Evolutionary conservation across 53 echinoderm and acorn worm species (phyloP), one percentile per base, ranked within the genome.

Genomic region (Astropecten irregularis): DNA sequence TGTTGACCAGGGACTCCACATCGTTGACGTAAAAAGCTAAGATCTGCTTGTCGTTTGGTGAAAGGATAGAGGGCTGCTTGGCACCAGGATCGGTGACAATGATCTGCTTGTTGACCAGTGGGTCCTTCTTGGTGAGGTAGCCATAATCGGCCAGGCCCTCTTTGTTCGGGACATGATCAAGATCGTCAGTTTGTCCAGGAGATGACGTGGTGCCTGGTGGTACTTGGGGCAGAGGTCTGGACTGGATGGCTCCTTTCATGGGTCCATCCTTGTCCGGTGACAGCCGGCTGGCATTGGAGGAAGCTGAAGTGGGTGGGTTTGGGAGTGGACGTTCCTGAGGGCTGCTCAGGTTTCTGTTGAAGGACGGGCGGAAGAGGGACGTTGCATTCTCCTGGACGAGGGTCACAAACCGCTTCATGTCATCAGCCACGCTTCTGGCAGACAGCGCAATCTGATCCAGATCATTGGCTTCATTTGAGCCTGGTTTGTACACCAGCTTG

Each of bases 241-340:
- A 84, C 82, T 93, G 95, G 37, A 94, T 81, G 46, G 64, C 73
- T 15, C 54, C 61, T 27, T 71, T 88, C 0, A 86, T 79, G 14
- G 85, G 49, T 16, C 49, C 66, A 61, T 95, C 95, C 49, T 93
- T 95, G 28, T 93, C 95, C 3, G 95, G 88, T 4, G 93, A 89
- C 51, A 91, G 86, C 95, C 95, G 91, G 38, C 85, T 93, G 31
- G 87, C 86, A 57, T 76, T 85, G 55, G 21, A 56, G 20, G 68
- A 50, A 38, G 38, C 47, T 19, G 69, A 49, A 21, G 81, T 77
- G 33, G 95, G 96, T 19, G 96, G 96, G 40, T 84, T 91, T 22
- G 97, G 97, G 31, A 97, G 82, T 13, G 97, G 97, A 34, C 97
- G 87, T 33, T 87, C 85, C 82, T 94, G 94, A 21, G 77, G 77